Evolutionary conservation across 1,140 invertebrate species (phyloP), one percentile per base, ranked within the genome.

Genomic region (Drosophila littoralis): DNA sequence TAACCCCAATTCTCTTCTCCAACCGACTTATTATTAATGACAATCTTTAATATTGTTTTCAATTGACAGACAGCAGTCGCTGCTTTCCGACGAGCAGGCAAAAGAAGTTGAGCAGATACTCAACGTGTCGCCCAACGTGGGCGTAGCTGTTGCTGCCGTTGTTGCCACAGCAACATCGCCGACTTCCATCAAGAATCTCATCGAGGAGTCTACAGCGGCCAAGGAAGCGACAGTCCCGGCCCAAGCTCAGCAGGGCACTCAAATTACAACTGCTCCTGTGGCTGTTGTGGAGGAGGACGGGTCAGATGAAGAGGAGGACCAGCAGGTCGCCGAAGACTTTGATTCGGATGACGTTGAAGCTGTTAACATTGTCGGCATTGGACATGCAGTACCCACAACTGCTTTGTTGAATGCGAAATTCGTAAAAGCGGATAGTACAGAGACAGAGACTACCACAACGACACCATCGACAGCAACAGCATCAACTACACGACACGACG

Each of bases 61-160:
- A 36, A 42, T 50, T 59, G 51, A 76, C 93, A 96, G 95, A 92
- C 95, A 96, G 94, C 96, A 96, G 92, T 94, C 95, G 80, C 92
- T 97, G 80, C 93, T 97, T 81, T 96, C 96, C 46, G 96, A 97
- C 91, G 96, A 97, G 93, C 96, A 97, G 93, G 96, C 96, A 58
- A 96, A 96, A 92, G 96, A 97, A 94, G 96, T 97, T 73, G 95
- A 95, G 75, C 95, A 95, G 86, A 94, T 97, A 85, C 83, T 97
- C 71, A 95, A 96, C 66, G 95, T 95, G 66, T 80, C 83, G 72
- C 81, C 85, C 40, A 79, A 73, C 46, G 89, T 91, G 71, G 75
- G 81, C 46, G 86, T 80, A 54, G 81, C 82, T 36, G 84, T 91
- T 81, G 86, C 91, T 79, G 76, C 91, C 64, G 89, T 92, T 72